These are phyloP conservation scores for Apostichopus japonicus DNA, from an alignment of 35 echinoderm and acorn worm genomes.

Conservation along the genomic window DNA sequence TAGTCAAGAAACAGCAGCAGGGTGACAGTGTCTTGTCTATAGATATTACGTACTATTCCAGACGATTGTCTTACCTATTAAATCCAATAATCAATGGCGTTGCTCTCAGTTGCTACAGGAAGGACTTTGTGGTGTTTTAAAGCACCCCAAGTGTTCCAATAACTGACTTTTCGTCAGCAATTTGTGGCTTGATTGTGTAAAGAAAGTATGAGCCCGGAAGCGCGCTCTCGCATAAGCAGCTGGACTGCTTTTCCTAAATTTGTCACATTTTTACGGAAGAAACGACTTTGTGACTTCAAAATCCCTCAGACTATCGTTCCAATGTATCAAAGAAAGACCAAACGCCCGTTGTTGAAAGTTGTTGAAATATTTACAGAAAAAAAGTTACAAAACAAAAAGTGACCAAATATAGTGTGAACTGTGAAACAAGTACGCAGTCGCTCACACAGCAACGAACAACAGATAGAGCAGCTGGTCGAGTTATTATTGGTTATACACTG, in stretches of 20 bases:
- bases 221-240: slow-evolving; percentile 32
- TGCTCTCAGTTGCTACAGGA: background rate
- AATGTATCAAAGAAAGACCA: background rate
- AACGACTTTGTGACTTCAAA: background rate
- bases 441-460: slow-evolving; percentile 12
- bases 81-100: slow-evolving; percentile 30
- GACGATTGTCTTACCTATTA: slow-evolving; percentile 28
- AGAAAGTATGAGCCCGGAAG: slow-evolving; percentile 24
- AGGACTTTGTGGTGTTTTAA: slow-evolving; percentile 19
- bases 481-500: slow-evolving; percentile 13
- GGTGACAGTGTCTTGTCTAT: background rate
- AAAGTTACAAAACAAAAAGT: slow-evolving; percentile 10
- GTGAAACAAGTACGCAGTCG: background rate
- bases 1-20: slow-evolving; percentile 7
- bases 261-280: slow-evolving; percentile 17
- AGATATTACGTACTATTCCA: background rate
- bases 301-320: background rate
- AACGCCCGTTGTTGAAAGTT: background rate
- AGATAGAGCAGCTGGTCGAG: slow-evolving; percentile 12
- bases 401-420: slow-evolving; percentile 18
- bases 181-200: slow-evolving; percentile 37
- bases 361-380: slow-evolving; percentile 9
- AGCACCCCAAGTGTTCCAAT: slow-evolving; percentile 36
- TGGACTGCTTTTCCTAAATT: slow-evolving; percentile 40
- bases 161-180: slow-evolving; percentile 32